Conservation (phyloP, 53 echinoderm and acorn worm species). For the Hippasteria phrygiana region DNA sequence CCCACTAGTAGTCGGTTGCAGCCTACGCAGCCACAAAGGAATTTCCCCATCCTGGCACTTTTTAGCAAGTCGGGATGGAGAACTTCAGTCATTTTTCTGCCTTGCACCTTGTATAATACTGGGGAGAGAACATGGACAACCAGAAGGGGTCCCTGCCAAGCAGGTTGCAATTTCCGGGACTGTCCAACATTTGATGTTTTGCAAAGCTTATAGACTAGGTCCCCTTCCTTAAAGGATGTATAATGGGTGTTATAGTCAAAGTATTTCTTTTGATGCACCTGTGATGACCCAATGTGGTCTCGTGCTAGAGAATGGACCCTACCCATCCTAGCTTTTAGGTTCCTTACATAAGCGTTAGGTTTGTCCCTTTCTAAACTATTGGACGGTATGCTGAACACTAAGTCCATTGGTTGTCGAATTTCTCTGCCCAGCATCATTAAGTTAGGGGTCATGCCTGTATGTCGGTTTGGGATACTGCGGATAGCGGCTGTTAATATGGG, state of each 20-base stretch:
- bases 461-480: constrained; percentile 4
- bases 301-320: too few species aligned
- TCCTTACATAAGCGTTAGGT: too few species aligned
- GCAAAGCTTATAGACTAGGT: constrained; percentile 15
- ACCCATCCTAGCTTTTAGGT: too few species aligned
- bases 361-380: too few species aligned
- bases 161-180: constrained; percentile 14
- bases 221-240: neutral
- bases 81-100: neutral
- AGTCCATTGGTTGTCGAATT: constrained; percentile 16
- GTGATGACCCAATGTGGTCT: too few species aligned
- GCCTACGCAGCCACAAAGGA: constrained; percentile 17
- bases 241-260: neutral
- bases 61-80: constrained; percentile 21
- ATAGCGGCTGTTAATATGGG: constrained; percentile 12
- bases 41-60: neutral
- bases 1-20: neutral
- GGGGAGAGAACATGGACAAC: neutral
- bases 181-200: constrained; percentile 15
- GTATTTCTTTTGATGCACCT: neutral
- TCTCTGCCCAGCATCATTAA: constrained; percentile 28
- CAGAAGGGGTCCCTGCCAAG: constrained; percentile 12
- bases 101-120: constrained; percentile 19
- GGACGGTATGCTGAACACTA: constrained; percentile 15
- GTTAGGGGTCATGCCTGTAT: constrained; percentile 14